Percentiles rank a stretch among this genome's conserved stretches.
Conservation (phyloP, 2,888 invertebrate genomes). For the Drosophila hamatofila region DNA sequence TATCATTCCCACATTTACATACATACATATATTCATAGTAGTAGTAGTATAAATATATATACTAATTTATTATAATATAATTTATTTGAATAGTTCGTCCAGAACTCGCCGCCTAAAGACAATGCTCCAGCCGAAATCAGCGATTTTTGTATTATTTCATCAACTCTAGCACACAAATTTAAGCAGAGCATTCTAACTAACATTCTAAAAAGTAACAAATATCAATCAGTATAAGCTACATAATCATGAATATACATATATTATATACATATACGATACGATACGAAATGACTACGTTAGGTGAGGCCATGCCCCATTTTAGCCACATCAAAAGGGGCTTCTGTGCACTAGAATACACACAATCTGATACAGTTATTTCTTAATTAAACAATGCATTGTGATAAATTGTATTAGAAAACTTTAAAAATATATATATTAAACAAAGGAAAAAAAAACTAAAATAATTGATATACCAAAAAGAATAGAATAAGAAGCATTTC, state of each 20-base stretch:
- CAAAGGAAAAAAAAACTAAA: neutral
- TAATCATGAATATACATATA: conserved; percentile 1
- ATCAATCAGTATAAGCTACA: conserved; percentile 1
- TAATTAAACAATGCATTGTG: conserved; percentile 50
- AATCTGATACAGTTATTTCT: conserved; percentile 39
- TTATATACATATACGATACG: neutral
- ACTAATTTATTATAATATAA: conserved; percentile 14
- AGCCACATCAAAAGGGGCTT: neutral
- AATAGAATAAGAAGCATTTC: conserved; percentile 43
- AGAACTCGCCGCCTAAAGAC: conserved; percentile 44
- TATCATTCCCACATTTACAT: neutral
- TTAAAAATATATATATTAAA: conserved; percentile 32
- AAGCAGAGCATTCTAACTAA: conserved; percentile 4
- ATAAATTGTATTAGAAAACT: conserved; percentile 40
- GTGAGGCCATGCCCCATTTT: neutral
- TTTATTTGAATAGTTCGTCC: conserved; percentile 16
- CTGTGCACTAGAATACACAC: neutral
- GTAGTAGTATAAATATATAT: conserved; percentile 7
- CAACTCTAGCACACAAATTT: conserved; percentile 7
- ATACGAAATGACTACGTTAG: neutral
- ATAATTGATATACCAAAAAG: conserved; percentile 61
- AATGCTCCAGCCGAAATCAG: conserved; percentile 50
- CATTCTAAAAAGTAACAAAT: conserved; percentile 1
- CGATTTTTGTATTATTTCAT: conserved; percentile 41
- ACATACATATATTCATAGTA: conserved; percentile 9